Conservation (phyloP, 2,888 invertebrate genomes). For the Drosophila falleni region DNA sequence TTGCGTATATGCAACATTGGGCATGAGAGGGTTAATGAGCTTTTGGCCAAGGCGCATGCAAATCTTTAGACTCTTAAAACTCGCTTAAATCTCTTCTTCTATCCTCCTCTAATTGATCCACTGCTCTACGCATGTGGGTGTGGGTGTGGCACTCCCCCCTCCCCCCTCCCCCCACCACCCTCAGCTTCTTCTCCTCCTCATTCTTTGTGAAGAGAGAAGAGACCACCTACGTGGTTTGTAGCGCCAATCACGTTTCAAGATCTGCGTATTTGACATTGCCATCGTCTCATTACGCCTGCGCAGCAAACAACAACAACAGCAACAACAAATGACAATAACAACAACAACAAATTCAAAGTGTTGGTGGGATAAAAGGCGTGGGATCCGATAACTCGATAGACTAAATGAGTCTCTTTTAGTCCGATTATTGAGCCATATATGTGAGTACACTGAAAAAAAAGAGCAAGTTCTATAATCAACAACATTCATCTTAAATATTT, state of each 20-base stretch:
- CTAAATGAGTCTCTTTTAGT: conserved; percentile 63
- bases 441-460: no score
- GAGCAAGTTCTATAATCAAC: no score
- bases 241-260: conserved; percentile 68
- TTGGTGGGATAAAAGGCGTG: conserved; percentile 50
- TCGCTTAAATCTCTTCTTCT: conserved; percentile 2
- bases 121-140: conserved; percentile 42
- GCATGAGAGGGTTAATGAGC: no score
- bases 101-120: conserved; percentile 48
- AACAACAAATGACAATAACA: conserved; percentile 12
- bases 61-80: conserved; percentile 37
- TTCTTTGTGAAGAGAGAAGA: neutral
- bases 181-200: neutral
- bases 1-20: no score
- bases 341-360: conserved; percentile 29
- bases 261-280: conserved; percentile 78
- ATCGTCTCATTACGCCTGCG: conserved; percentile 81
- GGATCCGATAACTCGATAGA: conserved; percentile 72
- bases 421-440: conserved; percentile 68
- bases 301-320: conserved; percentile 41
- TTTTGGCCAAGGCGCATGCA: conserved; percentile 57
- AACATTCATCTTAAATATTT: no score
- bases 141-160: conserved; percentile 36
- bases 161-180: conserved; percentile 12
- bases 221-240: conserved; percentile 70